A percentile compares a stretch with the other conserved stretches of the same genome.
phyloP scores from a whole-genome alignment of 2,888 invertebrate species.

The Patella pellucida region DNA sequence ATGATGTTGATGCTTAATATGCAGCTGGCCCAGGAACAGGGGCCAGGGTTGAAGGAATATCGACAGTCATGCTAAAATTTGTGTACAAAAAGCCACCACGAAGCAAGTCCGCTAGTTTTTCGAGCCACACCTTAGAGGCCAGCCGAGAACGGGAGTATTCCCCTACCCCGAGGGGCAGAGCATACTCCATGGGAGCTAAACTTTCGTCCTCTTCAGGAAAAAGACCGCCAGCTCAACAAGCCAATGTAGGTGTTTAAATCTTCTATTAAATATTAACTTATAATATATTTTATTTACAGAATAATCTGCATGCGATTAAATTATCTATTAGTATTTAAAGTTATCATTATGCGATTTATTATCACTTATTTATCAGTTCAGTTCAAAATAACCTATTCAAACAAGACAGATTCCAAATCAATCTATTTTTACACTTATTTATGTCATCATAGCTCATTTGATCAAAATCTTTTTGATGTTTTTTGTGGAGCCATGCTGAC shows the following conservation, averaged over 20 bases:
- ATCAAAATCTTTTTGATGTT: no score
- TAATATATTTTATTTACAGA: no score
- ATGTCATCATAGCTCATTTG: no score
- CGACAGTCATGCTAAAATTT: conserved; percentile 1
- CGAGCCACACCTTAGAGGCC: conserved; percentile 10
- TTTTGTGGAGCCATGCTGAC: no score
- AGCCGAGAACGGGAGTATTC: conserved; percentile 8
- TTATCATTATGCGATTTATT: no score
- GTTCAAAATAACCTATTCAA: no score
- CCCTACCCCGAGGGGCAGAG: neutral
- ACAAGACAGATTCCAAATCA: no score
- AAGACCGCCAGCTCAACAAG: neutral
- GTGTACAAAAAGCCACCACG: conserved; percentile 10
- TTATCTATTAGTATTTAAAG: no score
- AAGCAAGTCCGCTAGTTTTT: conserved; percentile 7
- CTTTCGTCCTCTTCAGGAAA: conserved; percentile 8
- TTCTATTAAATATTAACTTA: no score
- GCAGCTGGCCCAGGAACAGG: neutral
- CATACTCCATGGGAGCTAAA: conserved; percentile 6
- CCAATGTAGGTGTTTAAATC: neutral
- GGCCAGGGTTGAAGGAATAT: neutral
- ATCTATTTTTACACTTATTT: no score
- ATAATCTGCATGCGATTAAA: no score
- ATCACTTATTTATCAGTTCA: no score
- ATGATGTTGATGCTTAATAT: neutral